phyloP scores from a whole-genome alignment of 2,888 invertebrate genomes.

The Folsomia manolachei region DNA sequence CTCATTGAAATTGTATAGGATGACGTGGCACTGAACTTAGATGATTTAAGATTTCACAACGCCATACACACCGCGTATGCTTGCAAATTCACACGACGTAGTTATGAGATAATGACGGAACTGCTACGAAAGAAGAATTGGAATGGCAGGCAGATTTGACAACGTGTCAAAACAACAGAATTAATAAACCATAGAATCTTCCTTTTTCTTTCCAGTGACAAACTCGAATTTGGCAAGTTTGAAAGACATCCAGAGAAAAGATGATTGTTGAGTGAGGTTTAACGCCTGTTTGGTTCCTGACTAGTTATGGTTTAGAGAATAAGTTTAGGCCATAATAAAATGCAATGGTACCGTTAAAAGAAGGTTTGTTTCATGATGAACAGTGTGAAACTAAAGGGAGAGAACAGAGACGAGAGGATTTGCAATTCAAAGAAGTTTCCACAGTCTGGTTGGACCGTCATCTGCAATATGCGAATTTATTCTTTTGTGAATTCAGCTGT shows the following conservation, averaged over 20 bases:
- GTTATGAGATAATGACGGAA: too few species aligned
- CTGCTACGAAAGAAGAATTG: background rate
- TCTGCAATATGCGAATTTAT: constrained; percentile 37
- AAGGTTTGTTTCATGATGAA: background rate
- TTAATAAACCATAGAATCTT: background rate
- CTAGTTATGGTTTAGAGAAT: too few species aligned
- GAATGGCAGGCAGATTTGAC: background rate
- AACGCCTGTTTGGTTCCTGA: background rate
- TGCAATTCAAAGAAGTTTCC: constrained; percentile 31
- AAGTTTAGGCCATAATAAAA: background rate
- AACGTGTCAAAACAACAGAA: background rate
- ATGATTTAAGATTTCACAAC: too few species aligned
- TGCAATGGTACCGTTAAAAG: constrained; percentile 4
- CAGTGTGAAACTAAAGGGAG: background rate
- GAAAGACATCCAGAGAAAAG: too few species aligned
- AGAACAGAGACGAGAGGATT: constrained; percentile 20
- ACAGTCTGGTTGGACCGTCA: constrained; percentile 28
- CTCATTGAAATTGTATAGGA: too few species aligned
- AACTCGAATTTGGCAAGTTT: too few species aligned
- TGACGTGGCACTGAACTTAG: too few species aligned
- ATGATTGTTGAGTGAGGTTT: too few species aligned
- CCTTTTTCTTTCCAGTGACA: too few species aligned
- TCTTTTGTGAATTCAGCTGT: constrained; percentile 33
- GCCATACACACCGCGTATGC: too few species aligned
- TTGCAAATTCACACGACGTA: too few species aligned